Percentiles rank a stretch among this genome's conserved stretches.
Conservation (phyloP, 2,888 invertebrate species). For the Sphinx pinastri region DNA sequence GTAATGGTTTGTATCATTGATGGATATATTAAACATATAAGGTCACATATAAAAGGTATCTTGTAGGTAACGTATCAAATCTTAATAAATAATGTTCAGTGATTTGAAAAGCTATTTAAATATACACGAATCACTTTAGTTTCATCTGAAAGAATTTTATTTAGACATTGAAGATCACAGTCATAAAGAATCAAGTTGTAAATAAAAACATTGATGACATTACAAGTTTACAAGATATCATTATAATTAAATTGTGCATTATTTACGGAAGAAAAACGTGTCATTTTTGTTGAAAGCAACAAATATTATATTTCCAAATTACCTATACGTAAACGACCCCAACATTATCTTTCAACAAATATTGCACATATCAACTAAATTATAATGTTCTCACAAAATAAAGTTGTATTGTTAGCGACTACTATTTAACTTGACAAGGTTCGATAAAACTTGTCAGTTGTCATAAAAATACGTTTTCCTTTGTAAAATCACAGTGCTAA, state of each 20-base stretch:
- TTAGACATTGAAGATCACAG: neutral
- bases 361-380: neutral
- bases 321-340: neutral
- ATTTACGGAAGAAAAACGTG: neutral
- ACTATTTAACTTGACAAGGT: conserved; percentile 7
- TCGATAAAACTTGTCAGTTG: conserved; percentile 15
- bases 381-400: neutral
- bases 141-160: neutral
- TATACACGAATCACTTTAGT: neutral
- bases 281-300: neutral
- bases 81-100: neutral
- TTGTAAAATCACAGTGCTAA: conserved; percentile 33
- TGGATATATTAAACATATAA: neutral
- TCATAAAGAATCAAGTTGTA: neutral
- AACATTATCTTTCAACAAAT: neutral
- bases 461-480: conserved; percentile 26
- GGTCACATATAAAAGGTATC: conserved; percentile 1
- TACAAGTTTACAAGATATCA: neutral
- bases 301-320: neutral
- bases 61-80: neutral
- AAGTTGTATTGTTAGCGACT: neutral
- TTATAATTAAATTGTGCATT: neutral
- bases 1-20: neutral
- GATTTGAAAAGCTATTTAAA: neutral
- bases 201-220: neutral